These are phyloP conservation scores for Nansenia antarctica DNA, from an alignment of 2,113 vertebrate species.

Conservation along the genomic window DNA sequence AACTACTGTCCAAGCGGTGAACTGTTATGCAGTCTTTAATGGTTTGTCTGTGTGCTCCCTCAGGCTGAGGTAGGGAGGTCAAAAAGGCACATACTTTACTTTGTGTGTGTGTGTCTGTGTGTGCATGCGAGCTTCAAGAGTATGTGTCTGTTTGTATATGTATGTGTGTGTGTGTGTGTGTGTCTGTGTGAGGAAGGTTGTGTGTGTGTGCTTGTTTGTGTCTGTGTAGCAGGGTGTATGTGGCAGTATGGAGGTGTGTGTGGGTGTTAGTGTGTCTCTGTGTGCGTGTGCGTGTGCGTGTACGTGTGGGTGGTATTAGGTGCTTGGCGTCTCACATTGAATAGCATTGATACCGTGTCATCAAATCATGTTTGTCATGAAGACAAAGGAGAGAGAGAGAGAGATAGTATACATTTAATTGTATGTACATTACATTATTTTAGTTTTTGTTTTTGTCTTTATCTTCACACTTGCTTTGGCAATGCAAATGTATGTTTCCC, in stretches of 20 bases:
- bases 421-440: too few relatives aligned
- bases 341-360: too few relatives aligned
- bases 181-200: constrained; percentile 17
- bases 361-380: too few relatives aligned
- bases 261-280: not conserved
- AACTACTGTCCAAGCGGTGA: not conserved
- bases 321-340: too few relatives aligned
- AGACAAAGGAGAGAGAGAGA: not conserved
- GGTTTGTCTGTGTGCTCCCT: not conserved
- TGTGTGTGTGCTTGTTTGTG: constrained; percentile 5
- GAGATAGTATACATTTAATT: too few relatives aligned
- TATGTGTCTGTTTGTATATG: not conserved
- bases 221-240: not conserved
- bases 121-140: too few relatives aligned
- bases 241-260: not conserved
- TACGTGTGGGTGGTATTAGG: not conserved
- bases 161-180: constrained; percentile 21
- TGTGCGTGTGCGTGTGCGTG: not conserved
- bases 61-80: not conserved
- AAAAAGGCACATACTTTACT: not conserved
- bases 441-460: too few relatives aligned
- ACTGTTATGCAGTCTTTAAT: not conserved
- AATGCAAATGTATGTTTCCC: too few relatives aligned
- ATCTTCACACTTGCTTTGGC: too few relatives aligned
- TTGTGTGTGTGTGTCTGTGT: constrained; percentile 15